These are phyloP conservation scores for Thripadectes ignobilis DNA, from an alignment of 2,797 vertebrate genomes.

Conservation along the genomic window DNA sequence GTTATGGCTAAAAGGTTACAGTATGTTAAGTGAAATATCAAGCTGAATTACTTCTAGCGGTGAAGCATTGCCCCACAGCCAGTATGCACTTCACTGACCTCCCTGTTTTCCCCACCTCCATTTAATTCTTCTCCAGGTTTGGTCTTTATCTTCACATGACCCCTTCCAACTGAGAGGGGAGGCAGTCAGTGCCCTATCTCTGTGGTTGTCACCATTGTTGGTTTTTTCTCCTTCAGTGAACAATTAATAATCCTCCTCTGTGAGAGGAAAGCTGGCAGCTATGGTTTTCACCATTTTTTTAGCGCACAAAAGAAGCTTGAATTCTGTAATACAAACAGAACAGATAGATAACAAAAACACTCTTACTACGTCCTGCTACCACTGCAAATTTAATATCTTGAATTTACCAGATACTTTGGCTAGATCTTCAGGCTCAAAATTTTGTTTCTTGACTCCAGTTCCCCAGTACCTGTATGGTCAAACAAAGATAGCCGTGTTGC, in stretches of 20 bases:
- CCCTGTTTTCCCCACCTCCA: slow-evolving; percentile 18
- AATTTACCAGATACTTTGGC: not conserved
- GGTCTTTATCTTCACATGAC: slow-evolving; percentile 54
- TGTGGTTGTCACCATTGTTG: slow-evolving; percentile 59
- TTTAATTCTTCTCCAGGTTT: slow-evolving; percentile 54
- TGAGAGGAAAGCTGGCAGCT: slow-evolving; percentile 33
- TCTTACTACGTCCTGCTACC: not conserved
- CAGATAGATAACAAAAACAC: not conserved
- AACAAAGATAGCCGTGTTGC: not conserved
- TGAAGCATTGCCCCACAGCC: not conserved
- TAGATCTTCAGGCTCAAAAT: not conserved
- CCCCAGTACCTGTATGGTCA: not conserved
- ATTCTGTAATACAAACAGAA: not conserved
- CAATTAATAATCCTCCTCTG: slow-evolving; percentile 44
- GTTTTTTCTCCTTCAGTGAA: slow-evolving; percentile 42
- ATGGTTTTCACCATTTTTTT: slow-evolving; percentile 16
- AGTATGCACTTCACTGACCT: not conserved
- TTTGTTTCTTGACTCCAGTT: not conserved
- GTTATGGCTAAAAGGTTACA: slow-evolving; percentile 9
- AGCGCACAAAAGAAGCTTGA: not conserved
- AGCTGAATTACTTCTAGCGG: slow-evolving; percentile 54
- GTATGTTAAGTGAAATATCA: slow-evolving; percentile 50
- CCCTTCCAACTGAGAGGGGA: slow-evolving; percentile 56
- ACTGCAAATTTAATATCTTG: not conserved
- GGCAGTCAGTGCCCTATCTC: slow-evolving; percentile 45